Conservation (phyloP, 2,797 vertebrate genomes). For the Arctocebus calabarensis region DNA sequence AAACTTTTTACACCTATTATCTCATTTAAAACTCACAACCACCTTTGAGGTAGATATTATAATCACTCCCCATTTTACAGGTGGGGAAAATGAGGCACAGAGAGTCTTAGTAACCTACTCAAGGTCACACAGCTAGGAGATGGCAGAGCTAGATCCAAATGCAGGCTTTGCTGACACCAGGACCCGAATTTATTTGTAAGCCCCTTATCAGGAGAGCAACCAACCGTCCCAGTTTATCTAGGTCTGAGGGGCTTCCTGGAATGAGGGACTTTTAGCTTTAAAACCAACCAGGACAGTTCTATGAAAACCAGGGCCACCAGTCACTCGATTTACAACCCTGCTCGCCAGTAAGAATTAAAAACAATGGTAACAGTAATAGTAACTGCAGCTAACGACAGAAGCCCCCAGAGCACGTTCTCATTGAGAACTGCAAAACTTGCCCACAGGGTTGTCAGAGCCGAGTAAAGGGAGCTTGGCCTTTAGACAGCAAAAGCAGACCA, state of each 20-base stretch:
- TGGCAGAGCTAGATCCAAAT: background rate
- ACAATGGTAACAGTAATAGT: background rate
- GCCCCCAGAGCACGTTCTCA: fast-evolving
- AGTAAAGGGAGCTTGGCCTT: background rate
- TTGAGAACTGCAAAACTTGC: background rate
- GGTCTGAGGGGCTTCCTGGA: background rate
- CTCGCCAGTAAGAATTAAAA: background rate
- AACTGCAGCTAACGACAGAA: background rate
- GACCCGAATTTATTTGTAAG: background rate
- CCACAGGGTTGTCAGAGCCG: fast-evolving
- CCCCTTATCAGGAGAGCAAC: background rate
- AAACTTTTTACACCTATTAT: background rate
- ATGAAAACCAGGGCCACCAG: background rate
- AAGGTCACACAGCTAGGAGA: background rate
- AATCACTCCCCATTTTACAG: background rate
- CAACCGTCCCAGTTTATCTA: background rate
- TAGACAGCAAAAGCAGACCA: no score
- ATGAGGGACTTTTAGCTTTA: background rate
- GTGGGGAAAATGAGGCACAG: background rate
- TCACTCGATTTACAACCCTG: background rate
- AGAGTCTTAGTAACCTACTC: background rate
- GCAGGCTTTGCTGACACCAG: background rate
- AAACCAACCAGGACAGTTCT: background rate
- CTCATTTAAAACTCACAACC: background rate
- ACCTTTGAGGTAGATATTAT: background rate